Conservation (phyloP, 2,113 vertebrate species). For the Lophura nycthemera region DNA sequence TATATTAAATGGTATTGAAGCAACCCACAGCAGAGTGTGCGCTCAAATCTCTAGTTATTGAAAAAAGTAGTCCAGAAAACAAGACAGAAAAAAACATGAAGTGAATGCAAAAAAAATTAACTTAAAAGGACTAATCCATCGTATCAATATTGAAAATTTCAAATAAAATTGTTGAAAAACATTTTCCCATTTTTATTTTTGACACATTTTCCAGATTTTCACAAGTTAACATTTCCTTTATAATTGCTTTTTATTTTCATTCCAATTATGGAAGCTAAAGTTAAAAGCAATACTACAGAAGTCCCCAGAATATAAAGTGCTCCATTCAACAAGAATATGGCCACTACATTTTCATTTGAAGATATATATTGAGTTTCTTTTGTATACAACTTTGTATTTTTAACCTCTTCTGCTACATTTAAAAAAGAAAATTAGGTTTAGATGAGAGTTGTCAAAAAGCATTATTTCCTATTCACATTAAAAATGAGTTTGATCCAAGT, state of each 20-base stretch:
- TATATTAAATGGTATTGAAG: not conserved
- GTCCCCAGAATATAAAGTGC: not conserved
- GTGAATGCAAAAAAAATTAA: not conserved
- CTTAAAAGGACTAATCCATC: not conserved
- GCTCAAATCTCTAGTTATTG: not conserved
- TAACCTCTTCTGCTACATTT: not conserved
- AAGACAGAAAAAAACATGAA: not conserved
- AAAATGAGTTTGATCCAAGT: not conserved
- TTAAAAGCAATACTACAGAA: not conserved
- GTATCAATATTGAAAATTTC: rapidly evolving
- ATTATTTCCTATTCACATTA: not conserved
- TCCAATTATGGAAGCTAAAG: not conserved
- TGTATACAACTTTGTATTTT: not conserved
- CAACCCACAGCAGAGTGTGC: not conserved
- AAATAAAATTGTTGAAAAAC: not conserved
- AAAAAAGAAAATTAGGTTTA: not conserved
- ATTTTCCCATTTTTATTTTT: not conserved
- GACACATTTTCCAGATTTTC: not conserved
- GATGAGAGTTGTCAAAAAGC: not conserved
- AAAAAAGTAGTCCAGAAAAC: not conserved
- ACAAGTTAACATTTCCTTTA: not conserved
- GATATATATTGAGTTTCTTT: not conserved
- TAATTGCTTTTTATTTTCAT: not conserved
- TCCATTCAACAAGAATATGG: not conserved
- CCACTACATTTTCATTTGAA: not conserved